Evolutionary conservation across 2,113 vertebrate genomes (phyloP).

Genomic region (Cynoglossus semilaevis): DNA sequence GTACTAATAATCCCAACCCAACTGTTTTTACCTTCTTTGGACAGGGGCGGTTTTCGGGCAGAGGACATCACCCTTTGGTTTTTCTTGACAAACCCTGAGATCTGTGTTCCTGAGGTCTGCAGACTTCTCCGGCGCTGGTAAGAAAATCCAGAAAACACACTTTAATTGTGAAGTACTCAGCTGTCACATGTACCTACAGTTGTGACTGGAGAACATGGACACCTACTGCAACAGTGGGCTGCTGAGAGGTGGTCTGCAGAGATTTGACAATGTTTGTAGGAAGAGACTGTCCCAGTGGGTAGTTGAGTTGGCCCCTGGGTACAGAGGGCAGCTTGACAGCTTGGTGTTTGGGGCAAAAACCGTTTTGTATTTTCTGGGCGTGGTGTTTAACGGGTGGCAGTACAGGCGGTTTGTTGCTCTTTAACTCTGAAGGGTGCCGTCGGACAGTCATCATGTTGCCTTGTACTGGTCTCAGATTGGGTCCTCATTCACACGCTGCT

Average conservation of each 20-base stretch:
- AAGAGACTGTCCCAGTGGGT: too few relatives aligned
- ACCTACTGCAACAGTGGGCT: background rate
- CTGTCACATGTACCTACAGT: background rate
- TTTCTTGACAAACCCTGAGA: background rate
- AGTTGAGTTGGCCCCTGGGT: background rate
- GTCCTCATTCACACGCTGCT: too few relatives aligned
- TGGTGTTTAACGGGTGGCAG: too few relatives aligned
- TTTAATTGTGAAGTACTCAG: too few relatives aligned
- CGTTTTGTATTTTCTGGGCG: too few relatives aligned
- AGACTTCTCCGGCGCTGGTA: too few relatives aligned
- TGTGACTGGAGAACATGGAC: background rate
- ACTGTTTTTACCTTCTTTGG: background rate
- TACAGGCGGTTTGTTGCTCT: too few relatives aligned
- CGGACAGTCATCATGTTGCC: too few relatives aligned
- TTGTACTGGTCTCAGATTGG: too few relatives aligned
- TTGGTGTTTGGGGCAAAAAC: background rate
- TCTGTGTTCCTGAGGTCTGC: background rate
- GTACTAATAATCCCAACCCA: too few relatives aligned
- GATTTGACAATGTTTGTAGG: background rate
- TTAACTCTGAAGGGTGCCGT: too few relatives aligned
- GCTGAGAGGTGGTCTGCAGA: background rate
- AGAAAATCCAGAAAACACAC: background rate
- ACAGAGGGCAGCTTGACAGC: background rate
- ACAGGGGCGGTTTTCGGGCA: background rate
- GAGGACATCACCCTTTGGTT: background rate